Conservation (phyloP, 2,888 invertebrate species). For the Protonemura montana region DNA sequence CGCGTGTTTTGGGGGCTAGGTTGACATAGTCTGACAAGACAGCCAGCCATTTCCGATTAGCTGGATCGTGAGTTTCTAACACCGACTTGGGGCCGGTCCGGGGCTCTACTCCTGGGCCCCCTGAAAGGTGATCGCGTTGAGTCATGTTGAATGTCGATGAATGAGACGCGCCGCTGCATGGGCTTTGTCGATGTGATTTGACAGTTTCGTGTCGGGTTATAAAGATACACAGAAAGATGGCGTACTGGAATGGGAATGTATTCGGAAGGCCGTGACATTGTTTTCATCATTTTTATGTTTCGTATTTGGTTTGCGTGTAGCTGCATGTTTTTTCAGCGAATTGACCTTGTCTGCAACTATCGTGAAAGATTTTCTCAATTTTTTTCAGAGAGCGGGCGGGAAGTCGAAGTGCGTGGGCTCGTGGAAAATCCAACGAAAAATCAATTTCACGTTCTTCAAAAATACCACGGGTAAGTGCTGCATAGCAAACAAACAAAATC, state of each 20-base stretch:
- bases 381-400: background rate
- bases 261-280: background rate
- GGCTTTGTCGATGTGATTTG: background rate
- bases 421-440: background rate
- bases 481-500: too few relatives aligned
- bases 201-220: background rate
- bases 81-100: background rate
- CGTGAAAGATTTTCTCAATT: background rate
- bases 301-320: background rate
- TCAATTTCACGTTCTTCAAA: constrained; percentile 7
- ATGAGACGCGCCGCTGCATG: background rate
- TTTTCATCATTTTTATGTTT: background rate
- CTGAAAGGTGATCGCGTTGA: constrained; percentile 4
- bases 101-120: background rate
- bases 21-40: constrained; percentile 15
- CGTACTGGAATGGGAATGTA: background rate
- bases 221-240: background rate
- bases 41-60: constrained; percentile 35
- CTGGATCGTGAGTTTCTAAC: background rate
- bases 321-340: background rate
- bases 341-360: background rate
- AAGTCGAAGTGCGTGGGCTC: background rate
- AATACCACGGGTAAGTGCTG: background rate
- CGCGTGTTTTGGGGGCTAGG: constrained; percentile 9
- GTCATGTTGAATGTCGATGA: constrained; percentile 4